A percentile compares a stretch with the other conserved stretches of the same genome.
These are phyloP conservation scores for Xyrichtys novacula DNA, from an alignment of 2,797 vertebrate genomes.

Conservation along the genomic window DNA sequence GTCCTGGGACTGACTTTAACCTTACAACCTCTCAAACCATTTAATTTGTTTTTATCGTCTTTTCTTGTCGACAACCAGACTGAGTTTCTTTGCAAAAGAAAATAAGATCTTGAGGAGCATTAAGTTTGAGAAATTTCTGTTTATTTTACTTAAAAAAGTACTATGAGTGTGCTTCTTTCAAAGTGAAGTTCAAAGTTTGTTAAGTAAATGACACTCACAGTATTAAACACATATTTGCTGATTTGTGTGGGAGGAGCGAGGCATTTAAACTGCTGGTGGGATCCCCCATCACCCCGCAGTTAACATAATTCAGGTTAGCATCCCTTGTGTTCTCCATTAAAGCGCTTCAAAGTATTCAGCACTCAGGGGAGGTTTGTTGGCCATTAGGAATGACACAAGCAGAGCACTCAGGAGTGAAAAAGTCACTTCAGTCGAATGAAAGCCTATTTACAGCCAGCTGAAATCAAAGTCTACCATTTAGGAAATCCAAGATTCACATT, in stretches of 20 bases:
- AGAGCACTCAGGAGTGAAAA: slow-evolving; percentile 12
- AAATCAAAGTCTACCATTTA: slow-evolving; percentile 8
- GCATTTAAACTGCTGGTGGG: slow-evolving; percentile 5
- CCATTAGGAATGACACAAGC: slow-evolving; percentile 30
- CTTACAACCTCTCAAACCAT: background rate
- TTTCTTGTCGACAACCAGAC: slow-evolving; percentile 9
- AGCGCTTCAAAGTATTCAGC: slow-evolving; percentile 24
- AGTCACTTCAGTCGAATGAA: background rate
- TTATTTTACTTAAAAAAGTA: too few species aligned
- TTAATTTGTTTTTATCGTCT: slow-evolving; percentile 18
- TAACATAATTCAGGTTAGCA: slow-evolving; percentile 4
- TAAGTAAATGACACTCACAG: background rate
- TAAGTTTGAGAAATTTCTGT: too few species aligned
- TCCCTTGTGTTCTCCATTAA: slow-evolving; percentile 23
- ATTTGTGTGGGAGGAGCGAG: background rate
- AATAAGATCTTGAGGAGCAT: slow-evolving; percentile 4
- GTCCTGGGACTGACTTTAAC: background rate
- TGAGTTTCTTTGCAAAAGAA: slow-evolving; percentile 5
- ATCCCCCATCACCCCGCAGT: background rate
- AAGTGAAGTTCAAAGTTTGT: too few species aligned
- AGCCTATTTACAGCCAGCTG: background rate
- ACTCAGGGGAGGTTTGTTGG: slow-evolving; percentile 1
- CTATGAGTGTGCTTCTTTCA: too few species aligned
- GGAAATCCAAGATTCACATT: background rate
- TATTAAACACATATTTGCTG: background rate